These are phyloP conservation scores for Argya squamiceps DNA, from an alignment of 2,797 vertebrate genomes.

Conservation along the genomic window DNA sequence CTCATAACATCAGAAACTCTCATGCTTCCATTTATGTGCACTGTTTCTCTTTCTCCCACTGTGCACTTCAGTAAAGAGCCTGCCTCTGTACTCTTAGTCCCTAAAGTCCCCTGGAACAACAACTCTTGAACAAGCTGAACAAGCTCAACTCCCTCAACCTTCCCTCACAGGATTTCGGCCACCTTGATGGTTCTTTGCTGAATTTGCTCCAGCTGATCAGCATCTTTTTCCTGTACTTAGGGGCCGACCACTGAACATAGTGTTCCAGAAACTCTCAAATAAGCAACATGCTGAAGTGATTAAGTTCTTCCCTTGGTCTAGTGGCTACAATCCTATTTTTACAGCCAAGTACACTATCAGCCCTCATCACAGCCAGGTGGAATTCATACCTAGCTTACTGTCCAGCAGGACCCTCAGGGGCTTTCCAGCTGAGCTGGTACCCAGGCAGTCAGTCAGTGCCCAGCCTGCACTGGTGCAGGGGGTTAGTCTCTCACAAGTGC, in stretches of 20 bases:
- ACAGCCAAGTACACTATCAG: not conserved
- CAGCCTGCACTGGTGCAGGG: not conserved
- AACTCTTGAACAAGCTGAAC: not conserved
- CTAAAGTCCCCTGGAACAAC: not conserved
- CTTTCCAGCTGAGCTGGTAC: not conserved
- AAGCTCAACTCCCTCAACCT: not conserved
- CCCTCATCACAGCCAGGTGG: not conserved
- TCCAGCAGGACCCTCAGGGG: not conserved
- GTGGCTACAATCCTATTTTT: not conserved
- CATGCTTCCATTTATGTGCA: not conserved
- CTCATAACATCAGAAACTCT: not conserved
- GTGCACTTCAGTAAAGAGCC: not conserved
- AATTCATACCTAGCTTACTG: not conserved
- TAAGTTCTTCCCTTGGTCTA: not conserved
- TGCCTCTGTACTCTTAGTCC: not conserved
- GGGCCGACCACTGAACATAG: rapidly evolving
- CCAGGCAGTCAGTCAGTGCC: not conserved
- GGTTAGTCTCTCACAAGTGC: not conserved
- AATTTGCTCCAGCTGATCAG: not conserved
- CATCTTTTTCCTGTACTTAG: not conserved
- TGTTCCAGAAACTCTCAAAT: not conserved
- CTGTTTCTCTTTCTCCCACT: not conserved
- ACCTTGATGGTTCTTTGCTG: not conserved
- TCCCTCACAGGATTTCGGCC: not conserved
- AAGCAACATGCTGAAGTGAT: not conserved